Base-by-base conservation (phyloP, 2,888 invertebrate genomes). In the Pyralis farinalis region DNA sequence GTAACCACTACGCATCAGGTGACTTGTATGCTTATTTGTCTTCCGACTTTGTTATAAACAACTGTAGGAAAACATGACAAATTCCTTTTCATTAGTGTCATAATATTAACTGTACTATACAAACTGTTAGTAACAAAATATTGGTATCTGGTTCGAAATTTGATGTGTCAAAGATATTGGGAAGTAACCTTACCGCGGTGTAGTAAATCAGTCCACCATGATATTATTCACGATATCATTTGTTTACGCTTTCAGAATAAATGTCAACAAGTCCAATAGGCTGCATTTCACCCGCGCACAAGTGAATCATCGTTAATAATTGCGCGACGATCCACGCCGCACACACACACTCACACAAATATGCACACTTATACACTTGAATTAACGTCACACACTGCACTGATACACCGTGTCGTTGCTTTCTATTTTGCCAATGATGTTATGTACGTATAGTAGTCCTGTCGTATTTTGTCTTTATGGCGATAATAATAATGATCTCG, bases 221-320 rank as follows among this genome's bases (percentile, higher is more conserved):
- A 79, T 83, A 74, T 66, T 71, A 70, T 63, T 68, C 67, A 74
- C 75, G 70, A 71, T 82, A 83, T 86, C 81, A 86, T 86, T 87
- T 86, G 78, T 83, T 84, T 81, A 80, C 77, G 71, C 71, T 78
- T 75, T 71, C 81, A 70, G 71, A 77, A 76, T 78, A 72, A 80
- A 82, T 83, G 85, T 87, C 86, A 88, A 87, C 86, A 88, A 86
- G 81, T 81, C 79, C 81, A 76, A 81, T 80, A 80, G 80, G 84
- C 76, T 84, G 88, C 87, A 86, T 86, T 87, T 87, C 85, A 85
- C 85, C 82, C 81, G 86, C 78, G 79, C 85, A 71, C 83, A 85
- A 85, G 79, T 88, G 87, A 88, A 83, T 88, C 87, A 88, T 85
- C 86, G 85, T 86, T 86, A 88, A 80, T 84, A 86, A 85, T 82